These are phyloP conservation scores for Leptopilina syphax DNA, from an alignment of 2,888 invertebrate species.

Conservation along the genomic window DNA sequence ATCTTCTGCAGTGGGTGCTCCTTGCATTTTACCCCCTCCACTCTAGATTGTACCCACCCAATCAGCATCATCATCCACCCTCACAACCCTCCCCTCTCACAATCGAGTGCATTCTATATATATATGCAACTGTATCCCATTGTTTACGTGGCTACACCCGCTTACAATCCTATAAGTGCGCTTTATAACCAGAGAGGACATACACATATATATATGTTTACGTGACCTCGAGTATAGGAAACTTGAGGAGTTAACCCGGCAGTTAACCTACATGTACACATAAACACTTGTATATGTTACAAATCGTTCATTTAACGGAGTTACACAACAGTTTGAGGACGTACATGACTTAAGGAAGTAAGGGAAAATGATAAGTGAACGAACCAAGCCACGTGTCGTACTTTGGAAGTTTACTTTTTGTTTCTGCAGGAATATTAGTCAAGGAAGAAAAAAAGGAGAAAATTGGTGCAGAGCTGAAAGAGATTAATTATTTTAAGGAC, in stretches of 20 bases:
- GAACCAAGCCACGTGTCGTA: conserved; percentile 21
- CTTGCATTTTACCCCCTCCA: conserved; percentile 26
- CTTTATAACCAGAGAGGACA: too few relatives aligned
- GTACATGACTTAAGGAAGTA: conserved; percentile 26
- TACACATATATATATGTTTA: conserved; percentile 25
- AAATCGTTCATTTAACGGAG: conserved; percentile 20
- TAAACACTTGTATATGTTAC: conserved; percentile 19
- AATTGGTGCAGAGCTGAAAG: too few relatives aligned
- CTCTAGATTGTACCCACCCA: conserved; percentile 2
- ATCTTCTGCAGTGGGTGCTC: conserved; percentile 26
- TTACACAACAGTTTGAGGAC: conserved; percentile 15
- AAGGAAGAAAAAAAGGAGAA: too few relatives aligned
- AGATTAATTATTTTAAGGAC: too few relatives aligned
- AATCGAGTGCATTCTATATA: background rate
- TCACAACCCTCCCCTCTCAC: background rate
- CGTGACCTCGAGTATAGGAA: conserved; percentile 48
- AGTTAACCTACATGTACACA: conserved; percentile 48
- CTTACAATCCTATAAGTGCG: conserved; percentile 36
- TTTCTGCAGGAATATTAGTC: too few relatives aligned
- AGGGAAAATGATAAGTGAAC: conserved; percentile 28
- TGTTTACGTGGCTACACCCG: conserved; percentile 42
- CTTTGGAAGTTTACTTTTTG: too few relatives aligned
- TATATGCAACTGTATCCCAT: conserved; percentile 32
- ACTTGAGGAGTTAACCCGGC: conserved; percentile 41
- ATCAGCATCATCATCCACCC: background rate